Conservation (phyloP, 1,140 invertebrate species). For the Ptiloglossa arizonensis region DNA sequence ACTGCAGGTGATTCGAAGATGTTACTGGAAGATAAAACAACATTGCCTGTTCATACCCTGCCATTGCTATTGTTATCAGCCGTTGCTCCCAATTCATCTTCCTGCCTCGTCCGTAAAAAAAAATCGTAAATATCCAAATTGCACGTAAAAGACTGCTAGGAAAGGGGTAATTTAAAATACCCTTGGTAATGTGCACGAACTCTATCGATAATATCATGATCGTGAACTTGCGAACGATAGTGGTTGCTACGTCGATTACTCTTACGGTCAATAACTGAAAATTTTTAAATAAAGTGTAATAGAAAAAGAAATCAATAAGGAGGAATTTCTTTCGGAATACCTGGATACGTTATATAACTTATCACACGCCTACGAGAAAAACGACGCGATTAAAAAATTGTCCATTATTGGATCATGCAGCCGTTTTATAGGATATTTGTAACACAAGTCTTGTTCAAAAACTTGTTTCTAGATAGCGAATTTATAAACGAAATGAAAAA, state of each 20-base stretch:
- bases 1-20: conserved; percentile 54
- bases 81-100: conserved; percentile 47
- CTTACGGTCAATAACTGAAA: too few relatives aligned
- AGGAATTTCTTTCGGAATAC: too few relatives aligned
- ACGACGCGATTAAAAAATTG: too few relatives aligned
- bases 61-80: conserved; percentile 41
- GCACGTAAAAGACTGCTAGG: not conserved
- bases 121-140: conserved; percentile 36
- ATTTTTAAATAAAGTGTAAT: too few relatives aligned
- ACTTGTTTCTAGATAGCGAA: too few relatives aligned
- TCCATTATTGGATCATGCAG: too few relatives aligned
- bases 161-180: not conserved
- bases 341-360: not conserved
- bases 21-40: conserved; percentile 43
- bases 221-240: not conserved
- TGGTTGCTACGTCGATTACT: not conserved
- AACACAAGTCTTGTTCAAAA: too few relatives aligned
- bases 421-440: too few relatives aligned
- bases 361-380: too few relatives aligned
- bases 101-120: conserved; percentile 1
- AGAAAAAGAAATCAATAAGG: too few relatives aligned
- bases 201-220: not conserved
- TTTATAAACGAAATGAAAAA: too few relatives aligned
- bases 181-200: too few relatives aligned
- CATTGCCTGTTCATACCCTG: not conserved